These are phyloP conservation scores for Aleiodes testaceus DNA, from an alignment of 2,888 invertebrate species.

Conservation along the genomic window DNA sequence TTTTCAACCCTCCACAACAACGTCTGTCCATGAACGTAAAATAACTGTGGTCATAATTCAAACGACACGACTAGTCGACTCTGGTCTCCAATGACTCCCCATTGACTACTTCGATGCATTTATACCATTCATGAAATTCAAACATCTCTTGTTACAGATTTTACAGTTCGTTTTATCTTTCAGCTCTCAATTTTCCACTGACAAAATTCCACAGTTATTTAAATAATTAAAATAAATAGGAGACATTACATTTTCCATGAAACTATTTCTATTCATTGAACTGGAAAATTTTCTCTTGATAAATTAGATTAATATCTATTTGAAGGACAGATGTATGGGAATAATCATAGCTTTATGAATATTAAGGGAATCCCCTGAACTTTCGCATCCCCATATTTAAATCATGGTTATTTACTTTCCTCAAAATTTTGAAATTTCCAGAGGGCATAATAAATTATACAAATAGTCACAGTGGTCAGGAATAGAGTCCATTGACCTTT, in stretches of 20 bases:
- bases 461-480: constrained; percentile 5
- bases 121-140: constrained; percentile 31
- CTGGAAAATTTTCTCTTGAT: not conserved
- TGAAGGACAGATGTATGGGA: too few species aligned
- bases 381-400: not conserved
- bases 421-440: not conserved
- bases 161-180: constrained; percentile 20
- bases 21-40: constrained; percentile 3
- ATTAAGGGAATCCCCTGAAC: too few species aligned
- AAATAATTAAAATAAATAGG: too few species aligned
- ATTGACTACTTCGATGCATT: constrained; percentile 21
- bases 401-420: not conserved
- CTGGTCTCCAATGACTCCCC: constrained; percentile 26
- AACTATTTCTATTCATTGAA: not conserved
- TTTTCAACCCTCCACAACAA: not conserved
- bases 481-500: constrained; percentile 23
- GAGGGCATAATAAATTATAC: constrained; percentile 5
- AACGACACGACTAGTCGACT: constrained; percentile 16
- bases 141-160: constrained; percentile 28
- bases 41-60: constrained; percentile 27
- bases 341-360: too few species aligned
- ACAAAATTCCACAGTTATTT: too few species aligned
- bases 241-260: too few species aligned
- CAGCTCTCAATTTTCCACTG: not conserved
- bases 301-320: too few species aligned